Percentiles rank a stretch among this genome's conserved stretches.
These are phyloP conservation scores for Orussus abietinus DNA, from an alignment of 1,140 invertebrate genomes.

Conservation along the genomic window DNA sequence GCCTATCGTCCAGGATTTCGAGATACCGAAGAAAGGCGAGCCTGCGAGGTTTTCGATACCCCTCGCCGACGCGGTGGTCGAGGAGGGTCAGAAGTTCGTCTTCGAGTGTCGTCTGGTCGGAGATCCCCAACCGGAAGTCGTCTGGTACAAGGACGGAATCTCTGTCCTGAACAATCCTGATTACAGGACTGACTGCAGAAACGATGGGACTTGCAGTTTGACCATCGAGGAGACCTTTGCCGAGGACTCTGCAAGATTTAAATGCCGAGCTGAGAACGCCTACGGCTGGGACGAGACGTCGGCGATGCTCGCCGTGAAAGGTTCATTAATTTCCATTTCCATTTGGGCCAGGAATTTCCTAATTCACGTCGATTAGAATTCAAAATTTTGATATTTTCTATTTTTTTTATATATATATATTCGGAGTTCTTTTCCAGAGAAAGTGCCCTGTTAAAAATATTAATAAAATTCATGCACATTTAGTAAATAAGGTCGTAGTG, in stretches of 20 bases:
- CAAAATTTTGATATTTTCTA: too few relatives aligned
- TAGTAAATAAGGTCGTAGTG: too few relatives aligned
- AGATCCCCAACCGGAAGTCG: constrained; percentile 57
- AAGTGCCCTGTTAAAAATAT: too few relatives aligned
- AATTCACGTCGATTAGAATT: too few relatives aligned
- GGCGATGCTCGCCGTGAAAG: constrained; percentile 73
- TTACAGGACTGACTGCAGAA: constrained; percentile 59
- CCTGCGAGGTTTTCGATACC: constrained; percentile 61
- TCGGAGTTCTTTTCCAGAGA: not conserved
- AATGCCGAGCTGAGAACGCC: constrained; percentile 67
- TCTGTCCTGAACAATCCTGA: constrained; percentile 66
- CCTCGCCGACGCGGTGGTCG: constrained; percentile 66
- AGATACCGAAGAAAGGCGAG: constrained; percentile 17
- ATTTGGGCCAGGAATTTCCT: too few relatives aligned
- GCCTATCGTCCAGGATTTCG: constrained; percentile 11
- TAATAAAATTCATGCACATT: too few relatives aligned
- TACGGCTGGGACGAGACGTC: constrained; percentile 69
- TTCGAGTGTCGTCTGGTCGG: constrained; percentile 58
- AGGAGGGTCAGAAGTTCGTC: constrained; percentile 68
- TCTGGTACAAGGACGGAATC: constrained; percentile 71
- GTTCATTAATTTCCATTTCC: too few relatives aligned
- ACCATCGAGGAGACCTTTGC: constrained; percentile 77
- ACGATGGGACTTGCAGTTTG: constrained; percentile 59
- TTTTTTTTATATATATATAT: constrained; percentile 10
- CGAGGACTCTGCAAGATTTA: constrained; percentile 78